These are phyloP conservation scores for Tenebrosternarchus preto DNA, from an alignment of 2,113 vertebrate species.

Conservation along the genomic window DNA sequence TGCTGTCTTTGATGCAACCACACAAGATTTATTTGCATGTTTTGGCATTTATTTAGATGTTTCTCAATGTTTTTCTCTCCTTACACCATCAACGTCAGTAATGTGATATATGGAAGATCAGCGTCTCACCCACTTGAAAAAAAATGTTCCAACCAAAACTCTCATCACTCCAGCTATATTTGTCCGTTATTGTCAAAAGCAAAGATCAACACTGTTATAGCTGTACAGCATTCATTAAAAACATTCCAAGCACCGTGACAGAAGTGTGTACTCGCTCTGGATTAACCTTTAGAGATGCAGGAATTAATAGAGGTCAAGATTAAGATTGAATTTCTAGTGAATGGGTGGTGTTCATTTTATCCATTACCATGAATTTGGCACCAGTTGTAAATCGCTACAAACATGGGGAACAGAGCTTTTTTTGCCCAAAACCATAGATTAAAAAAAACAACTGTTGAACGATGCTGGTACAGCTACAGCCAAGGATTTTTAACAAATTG, in stretches of 20 bases:
- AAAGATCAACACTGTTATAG: conserved; percentile 22
- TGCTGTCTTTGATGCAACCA: conserved; percentile 52
- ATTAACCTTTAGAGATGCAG: conserved; percentile 43
- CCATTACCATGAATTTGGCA: conserved; percentile 20
- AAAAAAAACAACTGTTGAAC: too few species aligned
- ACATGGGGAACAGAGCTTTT: too few species aligned
- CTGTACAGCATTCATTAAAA: conserved; percentile 26
- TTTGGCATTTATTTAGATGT: neutral
- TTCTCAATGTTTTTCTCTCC: conserved; percentile 14
- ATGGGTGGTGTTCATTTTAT: conserved; percentile 52
- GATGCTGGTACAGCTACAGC: neutral
- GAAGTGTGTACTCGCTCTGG: conserved; percentile 41
- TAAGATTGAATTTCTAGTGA: conserved; percentile 60
- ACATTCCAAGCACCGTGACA: conserved; percentile 42
- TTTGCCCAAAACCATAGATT: too few species aligned
- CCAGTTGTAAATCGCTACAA: neutral
- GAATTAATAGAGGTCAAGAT: conserved; percentile 54
- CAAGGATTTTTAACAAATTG: neutral
- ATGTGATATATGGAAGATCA: conserved; percentile 47
- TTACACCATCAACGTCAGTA: conserved; percentile 47
- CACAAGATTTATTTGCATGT: too few species aligned
- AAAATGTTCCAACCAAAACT: conserved; percentile 27
- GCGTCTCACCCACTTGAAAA: conserved; percentile 40
- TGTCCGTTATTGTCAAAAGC: conserved; percentile 51
- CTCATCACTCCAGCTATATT: conserved; percentile 18